Conservation (phyloP, 1,140 invertebrate species). For the Phymorhynchus buccinoides region DNA sequence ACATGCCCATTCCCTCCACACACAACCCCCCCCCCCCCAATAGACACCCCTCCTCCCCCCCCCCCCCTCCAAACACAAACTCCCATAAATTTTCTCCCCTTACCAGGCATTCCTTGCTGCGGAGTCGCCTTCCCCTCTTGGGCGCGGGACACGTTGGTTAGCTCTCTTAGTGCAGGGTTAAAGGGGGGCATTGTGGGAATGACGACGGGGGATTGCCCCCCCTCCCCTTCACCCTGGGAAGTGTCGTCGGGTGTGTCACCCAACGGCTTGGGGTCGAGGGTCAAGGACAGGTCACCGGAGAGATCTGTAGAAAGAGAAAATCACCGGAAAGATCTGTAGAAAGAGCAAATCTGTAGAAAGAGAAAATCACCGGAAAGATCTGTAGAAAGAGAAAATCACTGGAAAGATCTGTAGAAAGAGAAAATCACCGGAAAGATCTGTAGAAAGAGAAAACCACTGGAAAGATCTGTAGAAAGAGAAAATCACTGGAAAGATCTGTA, state of each 20-base stretch:
- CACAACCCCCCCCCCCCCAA: no score
- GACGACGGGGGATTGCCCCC: conserved; percentile 45
- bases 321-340: neutral
- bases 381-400: no score
- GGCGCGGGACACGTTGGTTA: conserved; percentile 56
- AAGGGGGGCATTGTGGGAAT: conserved; percentile 54
- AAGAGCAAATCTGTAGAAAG: no score
- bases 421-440: no score
- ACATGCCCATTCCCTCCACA: no score
- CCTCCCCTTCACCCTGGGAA: neutral
- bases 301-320: conserved; percentile 50
- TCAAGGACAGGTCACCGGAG: conserved; percentile 61
- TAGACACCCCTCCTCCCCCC: neutral
- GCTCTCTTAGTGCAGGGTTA: conserved; percentile 59
- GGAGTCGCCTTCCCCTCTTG: conserved; percentile 34
- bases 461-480: no score
- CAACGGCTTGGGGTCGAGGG: conserved; percentile 60
- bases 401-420: no score
- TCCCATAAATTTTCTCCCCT: neutral
- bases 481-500: no score
- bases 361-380: no score
- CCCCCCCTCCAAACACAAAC: neutral
- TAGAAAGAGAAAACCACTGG: no score
- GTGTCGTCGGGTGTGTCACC: conserved; percentile 43
- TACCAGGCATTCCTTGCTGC: conserved; percentile 49